A percentile compares a stretch with the other conserved stretches of the same genome.
phyloP scores from a whole-genome alignment of 2,113 vertebrate genomes.

The Erythrolamprus reginae region DNA sequence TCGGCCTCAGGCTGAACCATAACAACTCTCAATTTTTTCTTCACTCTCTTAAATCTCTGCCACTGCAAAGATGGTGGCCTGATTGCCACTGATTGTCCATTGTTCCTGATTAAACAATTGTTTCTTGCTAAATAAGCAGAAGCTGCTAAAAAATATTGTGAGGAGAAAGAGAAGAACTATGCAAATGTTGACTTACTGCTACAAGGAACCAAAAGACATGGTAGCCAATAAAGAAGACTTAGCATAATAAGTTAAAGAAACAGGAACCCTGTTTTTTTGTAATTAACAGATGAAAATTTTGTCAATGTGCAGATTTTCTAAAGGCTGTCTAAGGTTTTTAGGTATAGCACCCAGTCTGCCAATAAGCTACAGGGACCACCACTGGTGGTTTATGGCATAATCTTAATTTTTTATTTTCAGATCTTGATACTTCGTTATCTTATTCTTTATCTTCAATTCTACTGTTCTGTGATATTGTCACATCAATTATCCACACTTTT shows the following conservation, averaged over 20 bases:
- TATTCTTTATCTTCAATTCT: background rate
- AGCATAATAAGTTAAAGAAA: background rate
- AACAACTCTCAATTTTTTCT: too few relatives aligned
- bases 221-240: background rate
- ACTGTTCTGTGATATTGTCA: background rate
- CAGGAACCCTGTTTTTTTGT: background rate
- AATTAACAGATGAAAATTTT: background rate
- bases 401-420: background rate
- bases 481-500: background rate
- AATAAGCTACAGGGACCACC: background rate
- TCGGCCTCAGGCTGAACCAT: too few relatives aligned
- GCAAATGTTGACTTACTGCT: background rate
- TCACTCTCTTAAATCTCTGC: background rate
- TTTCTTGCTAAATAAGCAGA: background rate
- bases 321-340: background rate
- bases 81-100: background rate
- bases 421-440: background rate
- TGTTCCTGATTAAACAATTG: background rate
- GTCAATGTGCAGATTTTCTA: background rate
- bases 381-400: background rate
- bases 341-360: background rate
- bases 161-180: background rate
- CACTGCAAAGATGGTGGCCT: background rate
- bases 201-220: background rate
- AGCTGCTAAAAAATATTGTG: background rate